Evolutionary conservation across 2,797 vertebrate genomes (phyloP).

Genomic region (Sebastes oblongus): DNA sequence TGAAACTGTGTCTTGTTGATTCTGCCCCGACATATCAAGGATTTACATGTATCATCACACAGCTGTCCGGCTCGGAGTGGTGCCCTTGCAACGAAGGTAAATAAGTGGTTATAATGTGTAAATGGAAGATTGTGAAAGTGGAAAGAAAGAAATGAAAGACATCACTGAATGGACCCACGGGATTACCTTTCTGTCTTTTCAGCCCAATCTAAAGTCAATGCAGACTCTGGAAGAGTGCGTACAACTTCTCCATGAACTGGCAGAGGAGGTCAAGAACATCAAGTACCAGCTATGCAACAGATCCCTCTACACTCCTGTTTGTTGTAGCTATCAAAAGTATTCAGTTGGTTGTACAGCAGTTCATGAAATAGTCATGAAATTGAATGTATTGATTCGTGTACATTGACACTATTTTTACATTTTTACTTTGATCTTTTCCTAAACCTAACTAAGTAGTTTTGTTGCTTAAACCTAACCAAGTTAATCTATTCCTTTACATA

Average conservation of each 20-base stretch:
- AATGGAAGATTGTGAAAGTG: not conserved
- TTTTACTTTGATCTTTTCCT: too few relatives aligned
- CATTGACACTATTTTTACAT: too few relatives aligned
- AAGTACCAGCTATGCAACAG: not conserved
- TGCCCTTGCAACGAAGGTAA: not conserved
- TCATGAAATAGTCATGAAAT: too few relatives aligned
- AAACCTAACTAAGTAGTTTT: too few relatives aligned
- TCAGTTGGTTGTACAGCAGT: too few relatives aligned
- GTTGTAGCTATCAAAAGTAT: not conserved
- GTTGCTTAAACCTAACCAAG: too few relatives aligned
- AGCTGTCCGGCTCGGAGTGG: fast-evolving
- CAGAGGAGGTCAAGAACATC: constrained; percentile 12
- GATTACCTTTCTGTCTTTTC: not conserved
- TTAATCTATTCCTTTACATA: fast-evolving
- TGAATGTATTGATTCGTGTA: too few relatives aligned
- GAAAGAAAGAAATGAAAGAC: not conserved
- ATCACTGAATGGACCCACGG: not conserved
- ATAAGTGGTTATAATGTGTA: not conserved
- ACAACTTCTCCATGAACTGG: constrained; percentile 1
- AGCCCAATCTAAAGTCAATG: not conserved
- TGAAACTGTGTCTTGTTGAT: not conserved
- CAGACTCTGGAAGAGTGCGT: not conserved
- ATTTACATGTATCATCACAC: not conserved
- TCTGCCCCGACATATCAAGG: not conserved
- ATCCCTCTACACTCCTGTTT: not conserved